Base-by-base conservation (phyloP, 2,113 vertebrate species). In the Entosphenus tridentatus region DNA sequence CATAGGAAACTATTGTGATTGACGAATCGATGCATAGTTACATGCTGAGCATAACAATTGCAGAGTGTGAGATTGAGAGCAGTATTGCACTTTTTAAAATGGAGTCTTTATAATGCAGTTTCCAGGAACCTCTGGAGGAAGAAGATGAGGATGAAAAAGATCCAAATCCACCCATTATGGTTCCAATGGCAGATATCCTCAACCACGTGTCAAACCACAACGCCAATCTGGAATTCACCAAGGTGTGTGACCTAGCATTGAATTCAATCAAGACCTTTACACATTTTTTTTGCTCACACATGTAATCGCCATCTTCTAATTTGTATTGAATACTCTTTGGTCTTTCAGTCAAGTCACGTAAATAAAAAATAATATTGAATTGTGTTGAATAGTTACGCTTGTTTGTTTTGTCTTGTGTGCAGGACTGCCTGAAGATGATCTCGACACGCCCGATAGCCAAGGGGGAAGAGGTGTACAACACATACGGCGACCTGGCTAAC, bases 401-500 rank as follows among this genome's bases (percentile, higher is more conserved):
- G 57, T 56, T 10, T 57, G 12, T 56, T 57, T n/a, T 55, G 55
- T 55, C 57, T n/a, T 21, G 54, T n/a, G 65, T 39, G 39, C 73
- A 96, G 91, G 83, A 86, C 1, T 81, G 75, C 68, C 73, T 97
- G 72, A 83, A 78, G 69, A 93, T 97, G 90, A 83, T 93, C 3
- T 82, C 82, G 1, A 80, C 85, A 0, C 79, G 74, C n/a, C 72
- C 73, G 1, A 74, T 93, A 55, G 10, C 3, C 54, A 80, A 80
- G 74, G 89, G 85, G 1, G 78, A 87, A 57, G 93, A 96, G 77
- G 79, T 96, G 39, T 97, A 96, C 73, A 97, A 96, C 80, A 97
- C 89, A 0, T 96, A 96, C 0, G 93, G 91, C 10, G 81, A 95
- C 73, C 83, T 93, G 84, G 87, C 89, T 70, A 96, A 95, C 77